These are phyloP conservation scores for Tachyglossus aculeatus DNA, from an alignment of 2,797 vertebrate species.

Conservation along the genomic window DNA sequence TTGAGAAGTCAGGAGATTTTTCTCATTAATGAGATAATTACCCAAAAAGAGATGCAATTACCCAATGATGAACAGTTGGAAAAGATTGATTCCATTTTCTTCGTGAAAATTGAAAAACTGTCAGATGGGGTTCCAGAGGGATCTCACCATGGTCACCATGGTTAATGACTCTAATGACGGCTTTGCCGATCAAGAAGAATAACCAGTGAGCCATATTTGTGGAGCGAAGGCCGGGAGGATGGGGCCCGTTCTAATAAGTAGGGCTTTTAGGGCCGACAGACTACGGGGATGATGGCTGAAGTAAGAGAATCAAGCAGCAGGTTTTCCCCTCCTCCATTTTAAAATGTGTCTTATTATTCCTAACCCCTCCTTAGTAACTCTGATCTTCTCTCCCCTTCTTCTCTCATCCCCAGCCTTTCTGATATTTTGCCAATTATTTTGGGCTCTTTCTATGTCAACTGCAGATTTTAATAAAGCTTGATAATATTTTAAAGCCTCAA, in stretches of 20 bases:
- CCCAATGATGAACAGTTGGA: constrained; percentile 37
- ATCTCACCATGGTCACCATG: constrained; percentile 40
- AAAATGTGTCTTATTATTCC: constrained; percentile 22
- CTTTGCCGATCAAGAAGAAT: constrained; percentile 33
- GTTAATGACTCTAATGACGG: constrained; percentile 50
- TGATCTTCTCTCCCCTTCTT: neutral
- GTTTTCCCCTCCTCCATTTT: neutral
- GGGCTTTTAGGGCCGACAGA: constrained; percentile 26
- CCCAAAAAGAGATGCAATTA: constrained; percentile 57
- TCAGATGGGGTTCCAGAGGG: constrained; percentile 46
- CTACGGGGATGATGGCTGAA: constrained; percentile 6
- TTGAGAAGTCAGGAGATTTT: constrained; percentile 42
- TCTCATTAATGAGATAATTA: constrained; percentile 63
- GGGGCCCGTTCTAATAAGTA: constrained; percentile 24
- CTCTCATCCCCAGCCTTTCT: neutral
- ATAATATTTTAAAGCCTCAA: neutral
- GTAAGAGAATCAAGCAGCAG: neutral
- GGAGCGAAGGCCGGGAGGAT: constrained; percentile 19
- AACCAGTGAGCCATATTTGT: constrained; percentile 38
- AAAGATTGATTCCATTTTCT: constrained; percentile 54
- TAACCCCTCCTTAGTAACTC: neutral
- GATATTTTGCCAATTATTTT: neutral
- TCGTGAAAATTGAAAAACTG: constrained; percentile 53
- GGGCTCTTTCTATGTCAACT: neutral
- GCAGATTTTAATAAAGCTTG: neutral